Evolutionary conservation across 2,888 invertebrate species (phyloP).

Genomic region (Labia minor): DNA sequence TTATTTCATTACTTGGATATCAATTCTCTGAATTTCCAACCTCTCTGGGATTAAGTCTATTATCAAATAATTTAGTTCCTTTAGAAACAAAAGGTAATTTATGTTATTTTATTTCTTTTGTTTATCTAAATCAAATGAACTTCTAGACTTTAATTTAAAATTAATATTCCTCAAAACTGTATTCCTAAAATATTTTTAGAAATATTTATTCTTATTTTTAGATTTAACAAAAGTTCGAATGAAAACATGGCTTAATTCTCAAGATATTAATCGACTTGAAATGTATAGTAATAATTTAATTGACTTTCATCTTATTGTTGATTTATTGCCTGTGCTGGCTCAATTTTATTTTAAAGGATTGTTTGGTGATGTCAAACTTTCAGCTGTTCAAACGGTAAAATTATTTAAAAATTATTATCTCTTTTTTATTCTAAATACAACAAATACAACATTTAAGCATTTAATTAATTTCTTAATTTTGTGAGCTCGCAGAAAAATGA

Average conservation of each 20-base stretch:
- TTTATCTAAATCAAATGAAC: too few species aligned
- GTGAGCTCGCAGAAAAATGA: too few species aligned
- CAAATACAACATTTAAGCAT: too few species aligned
- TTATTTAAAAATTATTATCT: too few species aligned
- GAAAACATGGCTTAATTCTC: conserved; percentile 59
- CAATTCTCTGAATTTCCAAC: conserved; percentile 67
- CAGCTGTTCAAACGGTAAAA: conserved; percentile 68
- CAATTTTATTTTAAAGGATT: conserved; percentile 64
- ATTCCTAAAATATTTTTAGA: too few species aligned
- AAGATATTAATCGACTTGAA: conserved; percentile 80
- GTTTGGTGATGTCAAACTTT: conserved; percentile 56
- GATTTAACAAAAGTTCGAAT: conserved; percentile 54
- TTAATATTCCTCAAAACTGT: too few species aligned
- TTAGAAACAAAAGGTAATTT: conserved; percentile 30
- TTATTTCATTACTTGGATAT: conserved; percentile 64
- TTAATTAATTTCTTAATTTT: too few species aligned
- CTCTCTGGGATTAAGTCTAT: conserved; percentile 56
- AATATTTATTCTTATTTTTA: conserved; percentile 34
- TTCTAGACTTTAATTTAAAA: too few species aligned
- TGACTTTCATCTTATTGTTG: conserved; percentile 85
- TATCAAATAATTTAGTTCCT: conserved; percentile 44
- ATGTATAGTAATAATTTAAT: conserved; percentile 84
- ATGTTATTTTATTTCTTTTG: too few species aligned
- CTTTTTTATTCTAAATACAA: too few species aligned
- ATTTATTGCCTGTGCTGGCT: conserved; percentile 68